phyloP scores from a whole-genome alignment of 2,888 invertebrate species.

The Lordiphosa andalusiaca region DNA sequence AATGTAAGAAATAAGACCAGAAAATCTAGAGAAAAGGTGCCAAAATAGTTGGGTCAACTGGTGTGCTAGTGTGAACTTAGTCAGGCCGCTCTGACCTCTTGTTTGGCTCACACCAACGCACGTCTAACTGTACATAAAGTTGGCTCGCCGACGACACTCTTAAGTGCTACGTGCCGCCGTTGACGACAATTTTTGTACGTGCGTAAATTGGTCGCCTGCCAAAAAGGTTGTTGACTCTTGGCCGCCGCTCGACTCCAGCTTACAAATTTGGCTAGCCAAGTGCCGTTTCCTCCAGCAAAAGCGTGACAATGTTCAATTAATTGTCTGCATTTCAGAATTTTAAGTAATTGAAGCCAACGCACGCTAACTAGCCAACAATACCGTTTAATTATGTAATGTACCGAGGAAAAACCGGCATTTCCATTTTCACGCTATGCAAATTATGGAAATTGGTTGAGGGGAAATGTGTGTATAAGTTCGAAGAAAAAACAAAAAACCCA shows the following conservation, averaged over 20 bases:
- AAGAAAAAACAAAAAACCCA: neutral
- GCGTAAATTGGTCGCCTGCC: constrained; percentile 65
- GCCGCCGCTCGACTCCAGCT: constrained; percentile 16
- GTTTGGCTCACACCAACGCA: constrained; percentile 5
- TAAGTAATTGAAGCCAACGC: constrained; percentile 67
- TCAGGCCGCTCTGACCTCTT: constrained; percentile 25
- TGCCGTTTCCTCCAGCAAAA: constrained; percentile 50
- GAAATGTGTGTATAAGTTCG: neutral
- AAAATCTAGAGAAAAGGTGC: constrained; percentile 29
- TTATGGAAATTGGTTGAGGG: constrained; percentile 41
- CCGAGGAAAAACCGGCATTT: constrained; percentile 21
- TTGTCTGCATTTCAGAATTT: constrained; percentile 66
- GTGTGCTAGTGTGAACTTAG: constrained; percentile 5
- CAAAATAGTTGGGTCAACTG: constrained; percentile 35
- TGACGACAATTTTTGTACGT: constrained; percentile 57
- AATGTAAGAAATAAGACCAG: neutral
- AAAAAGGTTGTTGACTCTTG: constrained; percentile 71
- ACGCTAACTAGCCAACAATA: constrained; percentile 47
- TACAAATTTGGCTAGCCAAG: constrained; percentile 33
- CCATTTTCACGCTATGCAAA: constrained; percentile 66
- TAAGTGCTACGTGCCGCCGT: constrained; percentile 33
- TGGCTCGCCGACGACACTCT: constrained; percentile 25
- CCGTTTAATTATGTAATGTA: constrained; percentile 68
- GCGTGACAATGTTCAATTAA: constrained; percentile 73
- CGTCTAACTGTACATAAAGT: constrained; percentile 43